phyloP scores from a whole-genome alignment of 2,797 vertebrate species.

The Selene dorsalis region DNA sequence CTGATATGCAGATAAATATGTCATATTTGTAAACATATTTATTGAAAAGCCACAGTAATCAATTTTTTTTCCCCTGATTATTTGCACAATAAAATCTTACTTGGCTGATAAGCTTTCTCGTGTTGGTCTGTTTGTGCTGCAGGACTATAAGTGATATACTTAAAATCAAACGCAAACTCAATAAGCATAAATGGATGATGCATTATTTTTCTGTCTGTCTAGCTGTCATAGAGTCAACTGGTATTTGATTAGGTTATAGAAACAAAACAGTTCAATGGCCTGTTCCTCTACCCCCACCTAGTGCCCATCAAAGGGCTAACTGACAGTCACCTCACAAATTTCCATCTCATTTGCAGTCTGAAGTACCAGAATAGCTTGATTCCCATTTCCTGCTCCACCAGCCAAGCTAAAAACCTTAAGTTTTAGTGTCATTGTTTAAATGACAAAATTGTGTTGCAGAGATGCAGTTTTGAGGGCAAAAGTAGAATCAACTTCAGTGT shows the following conservation, averaged over 20 bases:
- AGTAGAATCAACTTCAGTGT: too few species aligned
- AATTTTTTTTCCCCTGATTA: not conserved
- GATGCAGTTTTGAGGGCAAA: not conserved
- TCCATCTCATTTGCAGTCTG: not conserved
- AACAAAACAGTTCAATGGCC: not conserved
- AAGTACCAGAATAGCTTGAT: not conserved
- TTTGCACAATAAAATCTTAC: not conserved
- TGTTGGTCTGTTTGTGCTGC: not conserved
- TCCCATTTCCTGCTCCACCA: not conserved
- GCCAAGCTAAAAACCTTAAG: not conserved
- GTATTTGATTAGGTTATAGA: not conserved
- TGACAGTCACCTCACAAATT: not conserved
- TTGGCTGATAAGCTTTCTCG: not conserved
- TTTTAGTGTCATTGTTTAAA: too few species aligned
- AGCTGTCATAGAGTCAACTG: not conserved
- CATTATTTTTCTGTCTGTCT: not conserved
- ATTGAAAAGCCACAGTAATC: not conserved
- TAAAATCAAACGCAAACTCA: not conserved
- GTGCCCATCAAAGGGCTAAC: slow-evolving; percentile 18
- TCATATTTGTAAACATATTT: not conserved
- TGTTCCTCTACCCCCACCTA: slow-evolving; percentile 56
- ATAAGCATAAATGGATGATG: not conserved
- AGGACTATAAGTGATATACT: not conserved
- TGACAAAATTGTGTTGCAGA: not conserved
- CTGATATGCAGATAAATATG: not conserved